A percentile compares a stretch with the other conserved stretches of the same genome.
phyloP scores from a whole-genome alignment of 2,888 invertebrate genomes.

The Eupithecia insigniata region DNA sequence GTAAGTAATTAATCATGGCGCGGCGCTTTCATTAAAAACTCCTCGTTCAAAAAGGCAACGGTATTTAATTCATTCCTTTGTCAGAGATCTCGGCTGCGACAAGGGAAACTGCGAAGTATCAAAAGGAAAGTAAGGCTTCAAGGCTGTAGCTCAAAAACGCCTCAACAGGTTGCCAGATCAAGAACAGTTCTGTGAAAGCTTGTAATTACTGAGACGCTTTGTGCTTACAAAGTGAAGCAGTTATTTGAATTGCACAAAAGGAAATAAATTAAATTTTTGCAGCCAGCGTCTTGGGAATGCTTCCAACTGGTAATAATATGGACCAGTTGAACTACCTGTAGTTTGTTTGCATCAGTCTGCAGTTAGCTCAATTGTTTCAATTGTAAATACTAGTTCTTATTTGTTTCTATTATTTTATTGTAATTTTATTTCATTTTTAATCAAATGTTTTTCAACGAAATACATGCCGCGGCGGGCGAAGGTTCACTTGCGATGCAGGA shows the following conservation, averaged over 20 bases:
- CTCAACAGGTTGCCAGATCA: constrained; percentile 33
- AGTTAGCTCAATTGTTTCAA: too few species aligned
- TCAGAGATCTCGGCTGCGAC: constrained; percentile 35
- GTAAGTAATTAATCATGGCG: constrained; percentile 6
- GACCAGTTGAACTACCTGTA: too few species aligned
- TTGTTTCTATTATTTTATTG: too few species aligned
- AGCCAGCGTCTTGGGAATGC: too few species aligned
- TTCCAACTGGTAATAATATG: too few species aligned
- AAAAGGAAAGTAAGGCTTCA: constrained; percentile 35
- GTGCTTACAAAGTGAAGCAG: background rate
- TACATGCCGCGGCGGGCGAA: too few species aligned
- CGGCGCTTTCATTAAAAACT: background rate
- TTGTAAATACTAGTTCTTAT: too few species aligned
- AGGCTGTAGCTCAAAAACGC: constrained; percentile 16
- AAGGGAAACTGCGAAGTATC: constrained; percentile 45
- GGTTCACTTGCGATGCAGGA: too few species aligned
- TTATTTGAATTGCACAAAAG: background rate
- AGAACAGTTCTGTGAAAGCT: background rate
- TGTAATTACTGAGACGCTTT: constrained; percentile 1
- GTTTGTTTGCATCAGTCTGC: too few species aligned
- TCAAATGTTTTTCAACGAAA: too few species aligned
- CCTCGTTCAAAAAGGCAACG: constrained; percentile 11
- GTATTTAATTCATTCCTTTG: constrained; percentile 42
- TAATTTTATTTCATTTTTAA: too few species aligned
- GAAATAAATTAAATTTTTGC: background rate